Evolutionary conservation across 2,113 vertebrate genomes (phyloP), one percentile per base, ranked within the genome.

Genomic region (Ramphastos sulfuratus): DNA sequence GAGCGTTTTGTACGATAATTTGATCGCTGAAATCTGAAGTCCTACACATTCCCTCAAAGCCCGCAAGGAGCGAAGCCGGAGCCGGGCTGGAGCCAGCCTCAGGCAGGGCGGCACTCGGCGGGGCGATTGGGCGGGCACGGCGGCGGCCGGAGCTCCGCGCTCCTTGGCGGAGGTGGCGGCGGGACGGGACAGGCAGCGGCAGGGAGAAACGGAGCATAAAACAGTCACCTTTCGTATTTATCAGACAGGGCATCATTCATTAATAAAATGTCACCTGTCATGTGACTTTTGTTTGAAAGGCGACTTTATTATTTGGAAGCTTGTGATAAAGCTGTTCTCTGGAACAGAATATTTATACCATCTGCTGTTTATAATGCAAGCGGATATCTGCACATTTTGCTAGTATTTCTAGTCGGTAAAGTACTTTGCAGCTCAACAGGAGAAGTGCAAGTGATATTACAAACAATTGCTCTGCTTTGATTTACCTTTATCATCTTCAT

Each of bases 401-500:
- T 61, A 28, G 73, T 67, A 50, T 48, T 92, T 92, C 65, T 73
- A 88, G 44, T 82, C 25, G 3, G 71, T 90, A 60, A 94, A 91
- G 95, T 61, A 74, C 54, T 48, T 69, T 0, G 2, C 67, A 89
- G 92, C 25, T 71, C 79, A 64, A 80, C 44, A 95, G 76, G 87
- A 93, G 91, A 83, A 95, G 87, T 92, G 74, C 63, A 84, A 94
- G 55, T 83, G 82, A 58, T 95, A 94, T 93, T 81, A 89, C 91
- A 82, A 87, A 88, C 89, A 84, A 91, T 93, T 90, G 70, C 21
- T 92, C 63, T 88, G 66, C 93, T 95, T 94, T 96, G 85, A 92
- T 95, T 96, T 96, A 90, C 90, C 93, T 95, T 94, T 96, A 95
- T 90, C 69, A 58, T 91, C 70, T 88, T 94, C 93, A 95, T 95